These are phyloP conservation scores for Oscheius onirici DNA, from an alignment of 2,888 invertebrate genomes.

Conservation along the genomic window DNA sequence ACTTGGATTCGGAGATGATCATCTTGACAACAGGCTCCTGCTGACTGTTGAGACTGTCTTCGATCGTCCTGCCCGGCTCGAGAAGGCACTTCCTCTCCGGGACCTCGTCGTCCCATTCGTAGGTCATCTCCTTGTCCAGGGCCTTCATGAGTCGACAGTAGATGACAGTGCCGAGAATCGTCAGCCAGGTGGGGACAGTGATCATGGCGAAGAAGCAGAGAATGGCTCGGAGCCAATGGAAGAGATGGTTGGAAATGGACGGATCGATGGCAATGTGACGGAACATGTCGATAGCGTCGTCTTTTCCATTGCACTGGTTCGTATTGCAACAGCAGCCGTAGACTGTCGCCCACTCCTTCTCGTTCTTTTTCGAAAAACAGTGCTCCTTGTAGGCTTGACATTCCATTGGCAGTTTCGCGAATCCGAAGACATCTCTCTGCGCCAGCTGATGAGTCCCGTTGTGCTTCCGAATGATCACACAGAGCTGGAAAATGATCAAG, in stretches of 20 bases:
- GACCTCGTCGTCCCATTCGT: background rate
- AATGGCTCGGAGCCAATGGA: background rate
- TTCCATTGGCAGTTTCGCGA: background rate
- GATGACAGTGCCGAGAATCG: background rate
- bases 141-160: background rate
- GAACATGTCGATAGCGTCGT: constrained; percentile 1
- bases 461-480: background rate
- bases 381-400: background rate
- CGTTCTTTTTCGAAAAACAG: background rate
- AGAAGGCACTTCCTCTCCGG: background rate
- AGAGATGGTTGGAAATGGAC: background rate
- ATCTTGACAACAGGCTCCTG: background rate
- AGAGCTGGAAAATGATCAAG: background rate
- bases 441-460: background rate
- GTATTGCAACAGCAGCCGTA: background rate
- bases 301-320: background rate
- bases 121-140: background rate
- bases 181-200: constrained; percentile 14
- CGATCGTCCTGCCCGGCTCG: background rate
- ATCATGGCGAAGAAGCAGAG: background rate
- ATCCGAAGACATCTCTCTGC: background rate
- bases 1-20: background rate
- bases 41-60: background rate
- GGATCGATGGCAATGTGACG: background rate
- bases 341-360: background rate